Evolutionary conservation across 2,888 invertebrate genomes (phyloP), one percentile per base, ranked within the genome.

Genomic region (Linyphia triangularis): DNA sequence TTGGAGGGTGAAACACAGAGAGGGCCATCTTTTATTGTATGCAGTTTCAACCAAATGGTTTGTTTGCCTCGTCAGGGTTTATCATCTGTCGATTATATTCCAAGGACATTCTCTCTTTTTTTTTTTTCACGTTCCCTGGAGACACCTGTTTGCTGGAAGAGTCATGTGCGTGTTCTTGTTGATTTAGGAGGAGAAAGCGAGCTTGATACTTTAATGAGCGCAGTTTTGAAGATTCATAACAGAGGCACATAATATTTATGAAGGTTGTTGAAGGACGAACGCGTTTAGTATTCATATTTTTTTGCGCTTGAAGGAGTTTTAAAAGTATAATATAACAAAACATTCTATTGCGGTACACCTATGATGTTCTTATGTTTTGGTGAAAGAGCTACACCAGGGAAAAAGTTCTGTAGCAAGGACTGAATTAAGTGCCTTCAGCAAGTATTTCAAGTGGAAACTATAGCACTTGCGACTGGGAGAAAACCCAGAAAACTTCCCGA

Each of bases 31-130:
- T 51, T 51, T 51, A n/a, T n/a, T n/a, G n/a, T n/a, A 16, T 51
- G 51, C 16, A n/a, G 51, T n/a, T 51, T 51, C 51, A 51, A n/a
- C n/a, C 51, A n/a, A 51, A 63, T 67, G 67, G 33, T 33, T 67
- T n/a, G 28, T 67, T 33, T n/a, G 26, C 16, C 28, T 65, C 26
- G 9, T 61, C 10, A n/a, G 30, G 67, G 33, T 19, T 33, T 30
- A 13, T 16, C 33, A 67, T 67, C 33, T 67, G 67, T 33, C 67
- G 33, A 3, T 30, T n/a, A 30, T 30, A 67, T 33, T 7, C 19
- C 30, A 67, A 67, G 67, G 67, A 30, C 67, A 33, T 4, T 67
- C 33, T 2, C 16, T 16, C 33, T 33, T 33, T 16, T 16, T 24
- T 24, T 24, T 24, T 24, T 19, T 63, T 19, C 22, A 5, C 51